These are phyloP conservation scores for Oegoconia quadripuncta DNA, from an alignment of 2,888 invertebrate species.

Conservation along the genomic window DNA sequence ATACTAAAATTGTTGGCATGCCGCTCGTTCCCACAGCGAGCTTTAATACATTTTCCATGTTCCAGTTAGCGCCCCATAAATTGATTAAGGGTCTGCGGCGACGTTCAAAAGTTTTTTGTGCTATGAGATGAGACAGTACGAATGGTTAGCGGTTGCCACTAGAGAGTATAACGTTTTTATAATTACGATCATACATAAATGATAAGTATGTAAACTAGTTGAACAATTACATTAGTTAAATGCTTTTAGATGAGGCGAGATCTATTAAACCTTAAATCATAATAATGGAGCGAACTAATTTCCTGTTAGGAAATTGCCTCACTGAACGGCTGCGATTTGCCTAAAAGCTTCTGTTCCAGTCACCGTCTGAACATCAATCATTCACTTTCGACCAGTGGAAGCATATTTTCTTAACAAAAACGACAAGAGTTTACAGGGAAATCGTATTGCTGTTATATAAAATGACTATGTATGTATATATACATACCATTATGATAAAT, in stretches of 20 bases:
- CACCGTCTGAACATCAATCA: conserved; percentile 50
- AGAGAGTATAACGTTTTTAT: conserved; percentile 30
- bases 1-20: conserved; percentile 51
- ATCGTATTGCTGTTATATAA: conserved; percentile 16
- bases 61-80: conserved; percentile 78
- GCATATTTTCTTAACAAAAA: conserved; percentile 46
- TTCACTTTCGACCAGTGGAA: conserved; percentile 20
- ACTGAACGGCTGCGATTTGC: conserved; percentile 50
- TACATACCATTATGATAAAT: too few relatives aligned
- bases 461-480: conserved; percentile 8
- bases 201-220: too few relatives aligned
- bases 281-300: conserved; percentile 55
- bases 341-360: conserved; percentile 55
- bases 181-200: conserved; percentile 25
- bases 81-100: conserved; percentile 74
- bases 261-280: conserved; percentile 27
- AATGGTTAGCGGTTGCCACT: conserved; percentile 36
- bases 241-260: conserved; percentile 16
- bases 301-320: conserved; percentile 70
- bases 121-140: conserved; percentile 55
- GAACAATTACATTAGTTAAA: neutral
- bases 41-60: conserved; percentile 78
- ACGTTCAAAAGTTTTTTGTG: conserved; percentile 67
- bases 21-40: conserved; percentile 66
- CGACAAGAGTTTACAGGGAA: conserved; percentile 28